These are phyloP conservation scores for Latheticus oryzae DNA, from an alignment of 2,888 invertebrate genomes.

Conservation along the genomic window DNA sequence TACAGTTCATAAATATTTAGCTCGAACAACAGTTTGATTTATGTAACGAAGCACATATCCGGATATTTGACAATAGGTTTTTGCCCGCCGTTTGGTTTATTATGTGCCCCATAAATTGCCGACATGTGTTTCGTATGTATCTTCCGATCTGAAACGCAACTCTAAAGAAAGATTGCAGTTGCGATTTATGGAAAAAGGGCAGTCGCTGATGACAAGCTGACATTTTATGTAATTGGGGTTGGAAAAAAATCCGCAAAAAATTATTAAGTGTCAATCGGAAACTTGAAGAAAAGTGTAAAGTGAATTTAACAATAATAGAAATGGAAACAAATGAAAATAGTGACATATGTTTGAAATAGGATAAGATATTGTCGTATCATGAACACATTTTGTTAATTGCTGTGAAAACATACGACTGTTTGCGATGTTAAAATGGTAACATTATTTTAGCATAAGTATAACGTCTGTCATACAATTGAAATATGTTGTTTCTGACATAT, in stretches of 20 bases:
- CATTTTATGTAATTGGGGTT: constrained; percentile 16
- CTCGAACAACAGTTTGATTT: constrained; percentile 58
- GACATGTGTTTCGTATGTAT: constrained; percentile 47
- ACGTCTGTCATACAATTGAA: constrained; percentile 55
- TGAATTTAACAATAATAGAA: constrained; percentile 13
- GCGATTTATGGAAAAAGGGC: constrained; percentile 15
- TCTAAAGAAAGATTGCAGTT: not conserved
- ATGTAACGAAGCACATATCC: constrained; percentile 58
- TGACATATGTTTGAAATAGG: constrained; percentile 60
- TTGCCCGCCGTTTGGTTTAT: constrained; percentile 48
- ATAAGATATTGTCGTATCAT: constrained; percentile 60
- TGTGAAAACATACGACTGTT: constrained; percentile 59
- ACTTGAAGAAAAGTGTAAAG: constrained; percentile 6
- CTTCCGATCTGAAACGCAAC: constrained; percentile 34
- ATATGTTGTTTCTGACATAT: constrained; percentile 56
- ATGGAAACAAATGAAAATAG: constrained; percentile 42
- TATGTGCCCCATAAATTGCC: constrained; percentile 52
- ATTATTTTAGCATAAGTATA: constrained; percentile 54
- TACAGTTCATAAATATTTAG: constrained; percentile 61
- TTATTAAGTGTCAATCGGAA: not conserved
- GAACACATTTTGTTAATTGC: constrained; percentile 60
- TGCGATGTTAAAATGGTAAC: constrained; percentile 57
- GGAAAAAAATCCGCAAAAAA: constrained; percentile 15
- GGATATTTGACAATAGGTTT: constrained; percentile 53
- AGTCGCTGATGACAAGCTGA: no score